Evolutionary conservation across 2,888 invertebrate species (phyloP).

Genomic region (Malacosoma neustria): DNA sequence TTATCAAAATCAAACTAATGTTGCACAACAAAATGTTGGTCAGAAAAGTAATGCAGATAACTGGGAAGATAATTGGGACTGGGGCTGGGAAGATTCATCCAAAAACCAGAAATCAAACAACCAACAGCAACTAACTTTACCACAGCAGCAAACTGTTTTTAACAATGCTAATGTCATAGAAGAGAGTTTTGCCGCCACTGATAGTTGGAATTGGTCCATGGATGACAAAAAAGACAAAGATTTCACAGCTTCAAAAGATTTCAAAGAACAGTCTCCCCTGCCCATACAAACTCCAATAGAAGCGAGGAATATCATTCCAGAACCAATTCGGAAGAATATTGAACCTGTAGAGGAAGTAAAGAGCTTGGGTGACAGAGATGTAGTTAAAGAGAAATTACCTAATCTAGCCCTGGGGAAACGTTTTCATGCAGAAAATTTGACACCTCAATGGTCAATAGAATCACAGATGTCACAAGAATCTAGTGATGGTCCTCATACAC

Average conservation of each 20-base stretch:
- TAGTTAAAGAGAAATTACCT: conserved; percentile 52
- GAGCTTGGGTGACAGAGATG: conserved; percentile 51
- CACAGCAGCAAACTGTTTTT: conserved; percentile 23
- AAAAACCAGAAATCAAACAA: conserved; percentile 25
- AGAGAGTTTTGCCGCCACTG: conserved; percentile 73
- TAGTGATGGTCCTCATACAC: conserved; percentile 76
- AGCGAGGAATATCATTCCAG: conserved; percentile 25
- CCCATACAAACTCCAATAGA: conserved; percentile 18
- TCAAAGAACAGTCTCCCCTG: conserved; percentile 13
- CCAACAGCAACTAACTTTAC: conserved; percentile 17
- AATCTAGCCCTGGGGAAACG: conserved; percentile 60
- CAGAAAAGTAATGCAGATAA: conserved; percentile 40
- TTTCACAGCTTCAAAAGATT: conserved; percentile 5
- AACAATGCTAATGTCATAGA: conserved; percentile 68
- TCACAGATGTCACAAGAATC: conserved; percentile 80
- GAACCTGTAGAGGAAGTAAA: conserved; percentile 39
- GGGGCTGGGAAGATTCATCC: conserved; percentile 76
- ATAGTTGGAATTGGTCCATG: conserved; percentile 78
- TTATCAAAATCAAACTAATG: conserved; percentile 41
- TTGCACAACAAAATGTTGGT: conserved; percentile 28
- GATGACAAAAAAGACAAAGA: conserved; percentile 54
- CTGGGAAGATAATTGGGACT: conserved; percentile 73
- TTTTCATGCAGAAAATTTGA: conserved; percentile 53
- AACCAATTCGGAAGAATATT: conserved; percentile 18
- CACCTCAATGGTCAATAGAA: conserved; percentile 80